Evolutionary conservation across 53 echinoderm and acorn worm genomes (phyloP).

Genomic region (Hippasteria phrygiana): DNA sequence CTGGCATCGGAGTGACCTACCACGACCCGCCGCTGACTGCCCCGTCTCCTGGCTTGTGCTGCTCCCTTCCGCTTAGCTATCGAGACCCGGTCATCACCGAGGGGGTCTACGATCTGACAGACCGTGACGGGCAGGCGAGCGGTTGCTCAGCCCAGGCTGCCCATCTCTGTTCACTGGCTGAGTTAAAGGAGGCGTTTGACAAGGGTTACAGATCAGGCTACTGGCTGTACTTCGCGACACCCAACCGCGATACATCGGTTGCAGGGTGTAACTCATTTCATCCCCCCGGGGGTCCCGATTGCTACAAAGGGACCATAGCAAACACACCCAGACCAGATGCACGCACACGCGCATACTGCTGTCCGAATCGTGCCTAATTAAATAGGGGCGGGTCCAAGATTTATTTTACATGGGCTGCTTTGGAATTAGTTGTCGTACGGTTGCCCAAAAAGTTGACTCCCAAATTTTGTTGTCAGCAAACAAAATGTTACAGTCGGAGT

Average conservation of each 20-base stretch:
- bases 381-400: too few relatives aligned
- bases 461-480: too few relatives aligned
- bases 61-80: background rate
- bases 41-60: background rate
- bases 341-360: background rate
- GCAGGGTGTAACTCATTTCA: background rate
- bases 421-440: too few relatives aligned
- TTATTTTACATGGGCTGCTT: too few relatives aligned
- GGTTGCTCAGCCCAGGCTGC: conserved; percentile 19
- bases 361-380: background rate
- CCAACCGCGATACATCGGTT: background rate
- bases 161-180: conserved; percentile 28
- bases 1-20: conserved; percentile 18
- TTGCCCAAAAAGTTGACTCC: too few relatives aligned
- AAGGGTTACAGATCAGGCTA: background rate
- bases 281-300: background rate
- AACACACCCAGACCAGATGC: background rate
- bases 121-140: background rate
- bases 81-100: background rate
- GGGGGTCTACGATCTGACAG: background rate
- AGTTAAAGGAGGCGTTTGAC: background rate
- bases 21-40: background rate
- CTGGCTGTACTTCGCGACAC: background rate
- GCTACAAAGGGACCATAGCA: conserved; percentile 12
- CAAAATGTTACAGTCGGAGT: too few relatives aligned